Percentiles rank a stretch among this genome's conserved stretches.
These are phyloP conservation scores for Gymnocephalus cernua DNA, from an alignment of 2,113 vertebrate genomes.

Conservation along the genomic window DNA sequence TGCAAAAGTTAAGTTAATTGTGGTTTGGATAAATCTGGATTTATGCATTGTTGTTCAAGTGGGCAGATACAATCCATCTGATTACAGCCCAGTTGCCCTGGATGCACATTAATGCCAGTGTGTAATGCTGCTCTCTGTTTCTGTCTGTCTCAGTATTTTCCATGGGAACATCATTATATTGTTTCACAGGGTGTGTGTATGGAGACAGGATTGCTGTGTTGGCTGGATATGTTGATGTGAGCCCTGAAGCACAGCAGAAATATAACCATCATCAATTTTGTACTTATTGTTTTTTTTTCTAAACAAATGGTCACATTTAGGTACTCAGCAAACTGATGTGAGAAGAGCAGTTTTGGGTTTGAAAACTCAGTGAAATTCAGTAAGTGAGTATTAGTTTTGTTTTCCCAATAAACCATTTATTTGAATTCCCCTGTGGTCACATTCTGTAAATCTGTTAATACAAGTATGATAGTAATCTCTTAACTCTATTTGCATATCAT, in stretches of 20 bases:
- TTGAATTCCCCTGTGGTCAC: not conserved
- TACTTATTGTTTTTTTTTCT: not conserved
- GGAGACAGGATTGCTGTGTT: not conserved
- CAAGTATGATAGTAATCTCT: not conserved
- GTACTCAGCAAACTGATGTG: not conserved
- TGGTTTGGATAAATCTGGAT: not conserved
- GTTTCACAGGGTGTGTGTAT: not conserved
- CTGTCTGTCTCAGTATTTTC: not conserved
- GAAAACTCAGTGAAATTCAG: not conserved
- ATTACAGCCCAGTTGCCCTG: not conserved
- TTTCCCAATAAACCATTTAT: not conserved
- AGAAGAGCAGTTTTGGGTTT: not conserved
- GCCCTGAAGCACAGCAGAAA: conserved; percentile 23
- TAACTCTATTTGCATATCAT: not conserved
- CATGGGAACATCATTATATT: not conserved
- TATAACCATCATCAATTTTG: conserved; percentile 30
- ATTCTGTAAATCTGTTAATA: not conserved
- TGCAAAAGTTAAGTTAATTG: not conserved
- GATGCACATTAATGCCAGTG: not conserved
- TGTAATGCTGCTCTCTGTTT: not conserved
- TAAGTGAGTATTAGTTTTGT: not conserved
- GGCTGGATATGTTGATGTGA: conserved; percentile 5
- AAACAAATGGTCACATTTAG: conserved; percentile 7
- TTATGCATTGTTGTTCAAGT: too few relatives aligned
- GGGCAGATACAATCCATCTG: too few relatives aligned